These are phyloP conservation scores for Desmodus rotundus DNA, from an alignment of 2,113 vertebrate species.

Conservation along the genomic window DNA sequence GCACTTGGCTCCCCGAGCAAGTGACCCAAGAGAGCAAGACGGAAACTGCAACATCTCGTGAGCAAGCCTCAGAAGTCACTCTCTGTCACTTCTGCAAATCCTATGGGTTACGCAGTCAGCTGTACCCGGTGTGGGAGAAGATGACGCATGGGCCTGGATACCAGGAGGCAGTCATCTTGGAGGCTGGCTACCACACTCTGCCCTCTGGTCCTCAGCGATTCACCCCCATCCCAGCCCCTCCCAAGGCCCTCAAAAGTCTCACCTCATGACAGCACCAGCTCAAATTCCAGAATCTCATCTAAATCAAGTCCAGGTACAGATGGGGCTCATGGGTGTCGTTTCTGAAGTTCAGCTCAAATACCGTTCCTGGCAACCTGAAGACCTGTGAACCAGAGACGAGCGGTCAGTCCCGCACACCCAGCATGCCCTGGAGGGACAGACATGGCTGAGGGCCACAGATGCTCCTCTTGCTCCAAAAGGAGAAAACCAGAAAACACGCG, in stretches of 20 bases:
- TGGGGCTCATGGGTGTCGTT: not conserved
- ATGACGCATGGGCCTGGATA: not conserved
- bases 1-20: not conserved
- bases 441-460: not conserved
- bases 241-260: not conserved
- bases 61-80: not conserved
- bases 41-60: not conserved
- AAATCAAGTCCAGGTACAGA: not conserved
- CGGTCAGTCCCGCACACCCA: not conserved
- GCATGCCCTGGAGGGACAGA: not conserved
- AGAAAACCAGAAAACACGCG: not conserved
- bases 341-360: not conserved
- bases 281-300: not conserved
- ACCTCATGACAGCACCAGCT: not conserved
- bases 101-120: not conserved
- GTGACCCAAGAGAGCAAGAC: not conserved
- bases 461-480: not conserved
- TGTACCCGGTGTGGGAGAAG: not conserved
- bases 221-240: no score
- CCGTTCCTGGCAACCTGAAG: not conserved
- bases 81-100: not conserved
- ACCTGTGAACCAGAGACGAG: not conserved
- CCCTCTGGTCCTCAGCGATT: not conserved
- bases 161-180: not conserved
- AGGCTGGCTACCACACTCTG: not conserved